Base-by-base conservation (phyloP, 2,113 vertebrate species). In the Polypterus bichir region DNA sequence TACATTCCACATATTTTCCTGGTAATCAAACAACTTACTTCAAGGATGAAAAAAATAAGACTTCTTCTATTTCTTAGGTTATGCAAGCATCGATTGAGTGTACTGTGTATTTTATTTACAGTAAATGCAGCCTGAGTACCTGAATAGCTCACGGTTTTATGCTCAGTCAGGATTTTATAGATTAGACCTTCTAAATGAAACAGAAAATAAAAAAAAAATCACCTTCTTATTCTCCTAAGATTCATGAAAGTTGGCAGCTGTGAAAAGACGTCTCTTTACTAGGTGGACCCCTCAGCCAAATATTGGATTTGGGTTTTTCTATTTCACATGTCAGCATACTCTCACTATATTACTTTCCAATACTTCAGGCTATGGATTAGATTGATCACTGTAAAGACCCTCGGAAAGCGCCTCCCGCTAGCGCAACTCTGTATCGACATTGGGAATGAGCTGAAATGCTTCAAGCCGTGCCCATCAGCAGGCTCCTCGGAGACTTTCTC, bases 301-400 rank as follows among this genome's bases (percentile, higher is more conserved):
- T 62, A 62, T 66, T 66, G 61, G 61, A 63, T 66, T 66, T 58
- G 51, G 47, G 57, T 57, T 66, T 66, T 66, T 60, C 47, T 57
- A 59, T 66, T 66, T 66, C 65, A 66, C 65, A 66, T 61, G 59
- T 62, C 61, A 62, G 56, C 57, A 49, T 11, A 49, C 58, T 57
- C 49, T 46, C 46, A 57, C 47, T 6, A 46, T 59, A 59, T 47
- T 59, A 27, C 46, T 54, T 62, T 52, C 57, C 49, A 63, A 44
- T 44, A 44, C 27, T 27, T 27, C 27, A 27, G 27, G 27, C 27
- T 27, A 27, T 27, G 27, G 27, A 27, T 27, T 27, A 27, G 27
- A 27, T 27, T 27, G 27, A 27, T 27, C 27, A 27, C 27, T 27
- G 27, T 27, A 27, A 27, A 27, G 27, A 27, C 27, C 27, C 27